These are phyloP conservation scores for Phenganax marumi DNA, from an alignment of 92 coral and sea anemone genomes.

Conservation along the genomic window DNA sequence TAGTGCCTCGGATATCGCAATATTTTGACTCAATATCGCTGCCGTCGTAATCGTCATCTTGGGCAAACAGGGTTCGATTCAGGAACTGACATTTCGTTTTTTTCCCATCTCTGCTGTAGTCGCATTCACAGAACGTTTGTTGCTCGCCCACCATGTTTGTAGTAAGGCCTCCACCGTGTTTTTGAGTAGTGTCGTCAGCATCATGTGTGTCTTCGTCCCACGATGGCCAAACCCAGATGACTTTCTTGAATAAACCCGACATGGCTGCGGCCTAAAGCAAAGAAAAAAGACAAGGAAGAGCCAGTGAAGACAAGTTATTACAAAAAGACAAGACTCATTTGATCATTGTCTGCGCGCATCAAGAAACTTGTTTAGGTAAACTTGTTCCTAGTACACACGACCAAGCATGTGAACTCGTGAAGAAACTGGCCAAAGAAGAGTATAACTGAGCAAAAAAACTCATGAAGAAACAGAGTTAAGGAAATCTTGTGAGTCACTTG, in stretches of 20 bases:
- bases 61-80: background rate
- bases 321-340: too few relatives aligned
- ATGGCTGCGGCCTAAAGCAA: constrained; percentile 27
- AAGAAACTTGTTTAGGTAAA: too few relatives aligned
- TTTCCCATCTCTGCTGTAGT: constrained; percentile 25
- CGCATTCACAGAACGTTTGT: constrained; percentile 21
- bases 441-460: too few relatives aligned
- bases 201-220: constrained; percentile 41
- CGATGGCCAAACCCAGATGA: constrained; percentile 46
- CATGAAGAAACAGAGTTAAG: too few relatives aligned
- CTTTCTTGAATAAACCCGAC: constrained; percentile 39
- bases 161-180: constrained; percentile 13
- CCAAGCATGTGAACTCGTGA: too few relatives aligned
- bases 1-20: background rate
- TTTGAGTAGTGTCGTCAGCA: background rate
- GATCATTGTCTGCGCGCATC: too few relatives aligned
- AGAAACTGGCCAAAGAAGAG: too few relatives aligned
- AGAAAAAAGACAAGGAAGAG: too few relatives aligned
- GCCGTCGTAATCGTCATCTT: constrained; percentile 29
- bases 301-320: too few relatives aligned
- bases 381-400: too few relatives aligned
- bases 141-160: background rate
- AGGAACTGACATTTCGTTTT: background rate
- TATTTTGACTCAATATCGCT: background rate
- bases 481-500: too few relatives aligned